Percentiles rank a stretch among this genome's conserved stretches.
Evolutionary conservation across 1,140 invertebrate genomes (phyloP).

Genomic region (Heliconius nattereri): DNA sequence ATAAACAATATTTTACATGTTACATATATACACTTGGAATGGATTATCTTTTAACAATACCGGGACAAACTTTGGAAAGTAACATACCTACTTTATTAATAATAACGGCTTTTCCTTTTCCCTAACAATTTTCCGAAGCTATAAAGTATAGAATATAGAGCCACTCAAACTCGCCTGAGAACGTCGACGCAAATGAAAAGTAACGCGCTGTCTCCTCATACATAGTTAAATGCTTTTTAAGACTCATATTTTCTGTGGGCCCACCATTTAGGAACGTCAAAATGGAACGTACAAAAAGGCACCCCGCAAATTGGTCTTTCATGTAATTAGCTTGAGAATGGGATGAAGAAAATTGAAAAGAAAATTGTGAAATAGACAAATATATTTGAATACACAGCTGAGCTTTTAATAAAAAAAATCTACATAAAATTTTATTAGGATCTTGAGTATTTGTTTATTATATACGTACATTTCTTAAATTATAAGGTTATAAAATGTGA

Average conservation of each 20-base stretch:
- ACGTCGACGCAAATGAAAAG: slow-evolving; percentile 72
- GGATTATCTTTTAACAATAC: slow-evolving; percentile 19
- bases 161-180: slow-evolving; percentile 38
- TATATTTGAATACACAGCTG: background rate
- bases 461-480: no score
- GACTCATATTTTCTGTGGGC: slow-evolving; percentile 65
- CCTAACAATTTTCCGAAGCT: slow-evolving; percentile 39
- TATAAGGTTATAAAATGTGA: no score
- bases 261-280: slow-evolving; percentile 50
- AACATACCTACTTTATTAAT: slow-evolving; percentile 20
- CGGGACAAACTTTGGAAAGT: slow-evolving; percentile 14
- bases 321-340: slow-evolving; percentile 11
- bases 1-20: no score
- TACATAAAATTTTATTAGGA: background rate
- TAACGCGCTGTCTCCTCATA: slow-evolving; percentile 73
- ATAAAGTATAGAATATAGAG: slow-evolving; percentile 59
- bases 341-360: slow-evolving; percentile 9
- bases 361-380: slow-evolving; percentile 11
- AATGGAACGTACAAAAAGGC: slow-evolving; percentile 21
- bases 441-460: background rate
- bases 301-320: background rate
- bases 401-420: background rate
- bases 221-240: slow-evolving; percentile 75
- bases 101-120: slow-evolving; percentile 27
- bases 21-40: background rate